These are phyloP conservation scores for Caenorhabditis sulstoni DNA, from an alignment of 2,888 invertebrate species.

Conservation along the genomic window DNA sequence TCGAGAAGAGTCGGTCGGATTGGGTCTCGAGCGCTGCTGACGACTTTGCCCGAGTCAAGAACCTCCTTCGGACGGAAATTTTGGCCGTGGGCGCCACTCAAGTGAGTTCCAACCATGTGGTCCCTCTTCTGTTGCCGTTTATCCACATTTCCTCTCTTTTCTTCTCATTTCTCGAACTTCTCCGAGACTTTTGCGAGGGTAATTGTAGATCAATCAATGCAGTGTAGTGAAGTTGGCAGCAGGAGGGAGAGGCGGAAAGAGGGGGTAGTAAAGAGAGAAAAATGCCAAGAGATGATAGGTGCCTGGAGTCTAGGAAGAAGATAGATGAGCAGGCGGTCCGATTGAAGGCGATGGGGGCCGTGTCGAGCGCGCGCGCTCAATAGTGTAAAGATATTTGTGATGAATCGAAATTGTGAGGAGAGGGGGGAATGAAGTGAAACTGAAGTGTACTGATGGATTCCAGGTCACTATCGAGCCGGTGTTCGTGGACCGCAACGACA, in stretches of 20 bases:
- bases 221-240: conserved; percentile 11
- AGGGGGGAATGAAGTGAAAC: background rate
- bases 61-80: conserved; percentile 28
- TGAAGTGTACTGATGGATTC: background rate
- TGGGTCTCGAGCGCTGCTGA: conserved; percentile 44
- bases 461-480: conserved; percentile 55
- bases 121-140: too few relatives aligned
- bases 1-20: conserved; percentile 32
- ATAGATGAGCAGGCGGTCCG: conserved; percentile 32
- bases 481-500: conserved; percentile 40
- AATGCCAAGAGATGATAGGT: too few relatives aligned
- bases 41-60: conserved; percentile 26
- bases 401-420: conserved; percentile 13
- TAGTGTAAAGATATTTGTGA: conserved; percentile 39
- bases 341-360: conserved; percentile 9
- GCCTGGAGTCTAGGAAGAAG: conserved; percentile 32
- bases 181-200: background rate
- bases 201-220: conserved; percentile 36
- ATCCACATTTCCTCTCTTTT: too few relatives aligned
- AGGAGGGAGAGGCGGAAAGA: background rate
- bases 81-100: conserved; percentile 43
- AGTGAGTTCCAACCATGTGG: conserved; percentile 30
- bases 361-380: too few relatives aligned
- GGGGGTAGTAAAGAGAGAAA: conserved; percentile 6
- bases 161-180: too few relatives aligned